A percentile compares a stretch with the other conserved stretches of the same genome.
phyloP scores from a whole-genome alignment of 2,888 invertebrate genomes.

The Alentia gelatinosa region DNA sequence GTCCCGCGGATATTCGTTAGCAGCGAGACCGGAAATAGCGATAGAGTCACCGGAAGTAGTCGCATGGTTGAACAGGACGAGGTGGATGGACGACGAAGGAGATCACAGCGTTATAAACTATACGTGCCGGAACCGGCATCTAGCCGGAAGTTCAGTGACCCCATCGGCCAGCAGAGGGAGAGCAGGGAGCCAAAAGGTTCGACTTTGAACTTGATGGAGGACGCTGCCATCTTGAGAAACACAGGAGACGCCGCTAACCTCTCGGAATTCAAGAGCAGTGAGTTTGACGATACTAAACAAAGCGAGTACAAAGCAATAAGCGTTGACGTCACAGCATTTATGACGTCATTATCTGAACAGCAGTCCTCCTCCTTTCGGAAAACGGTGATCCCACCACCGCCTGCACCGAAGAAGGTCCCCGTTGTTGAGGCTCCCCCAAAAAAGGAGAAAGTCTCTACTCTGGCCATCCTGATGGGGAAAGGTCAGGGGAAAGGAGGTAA shows the following conservation, averaged over 20 bases:
- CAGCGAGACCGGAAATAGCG: not conserved
- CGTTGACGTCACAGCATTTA: not conserved
- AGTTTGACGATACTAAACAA: conserved; percentile 52
- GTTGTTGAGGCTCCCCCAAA: not conserved
- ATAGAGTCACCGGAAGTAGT: not conserved
- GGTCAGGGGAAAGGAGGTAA: not conserved
- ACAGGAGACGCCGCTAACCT: not conserved
- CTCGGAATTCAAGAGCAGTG: conserved; percentile 46
- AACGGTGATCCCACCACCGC: not conserved
- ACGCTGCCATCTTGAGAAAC: not conserved
- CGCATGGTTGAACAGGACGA: not conserved
- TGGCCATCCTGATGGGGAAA: conserved; percentile 51
- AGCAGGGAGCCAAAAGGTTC: not conserved
- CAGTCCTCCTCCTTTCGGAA: conserved; percentile 39
- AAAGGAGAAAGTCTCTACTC: conserved; percentile 55
- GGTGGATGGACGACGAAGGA: not conserved
- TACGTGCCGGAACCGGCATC: not conserved
- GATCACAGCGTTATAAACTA: not conserved
- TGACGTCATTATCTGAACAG: conserved; percentile 40
- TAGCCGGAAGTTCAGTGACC: not conserved
- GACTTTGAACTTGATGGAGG: conserved; percentile 30
- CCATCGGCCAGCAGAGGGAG: not conserved
- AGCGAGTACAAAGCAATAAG: not conserved
- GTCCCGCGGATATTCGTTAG: not conserved
- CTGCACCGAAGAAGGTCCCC: not conserved